phyloP scores from a whole-genome alignment of 2,113 vertebrate species.

The Mirounga angustirostris region DNA sequence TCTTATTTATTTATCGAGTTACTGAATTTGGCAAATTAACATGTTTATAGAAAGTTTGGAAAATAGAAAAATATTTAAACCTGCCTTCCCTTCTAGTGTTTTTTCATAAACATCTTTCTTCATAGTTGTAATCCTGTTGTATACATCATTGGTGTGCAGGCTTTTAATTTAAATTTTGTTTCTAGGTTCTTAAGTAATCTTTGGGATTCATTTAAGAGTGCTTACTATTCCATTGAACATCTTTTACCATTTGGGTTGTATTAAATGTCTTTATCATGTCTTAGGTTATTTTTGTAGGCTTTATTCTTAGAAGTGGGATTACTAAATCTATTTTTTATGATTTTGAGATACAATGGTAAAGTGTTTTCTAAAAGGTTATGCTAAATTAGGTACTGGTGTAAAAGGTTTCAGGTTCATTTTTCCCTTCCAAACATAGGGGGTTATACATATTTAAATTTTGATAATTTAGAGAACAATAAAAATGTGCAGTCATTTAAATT shows the following conservation, averaged over 20 bases:
- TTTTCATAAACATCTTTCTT: background rate
- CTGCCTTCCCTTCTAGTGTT: background rate
- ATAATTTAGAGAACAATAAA: background rate
- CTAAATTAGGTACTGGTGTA: background rate
- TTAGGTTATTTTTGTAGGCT: background rate
- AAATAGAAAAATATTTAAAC: background rate
- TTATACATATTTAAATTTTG: background rate
- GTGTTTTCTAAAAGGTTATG: background rate
- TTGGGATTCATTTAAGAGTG: background rate
- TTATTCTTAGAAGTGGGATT: slow-evolving; percentile 27
- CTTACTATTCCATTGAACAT: background rate
- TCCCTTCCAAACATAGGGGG: background rate
- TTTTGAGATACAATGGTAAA: background rate
- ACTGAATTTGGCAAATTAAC: background rate
- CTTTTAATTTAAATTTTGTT: background rate
- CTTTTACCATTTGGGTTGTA: slow-evolving; percentile 5
- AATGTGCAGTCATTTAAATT: background rate
- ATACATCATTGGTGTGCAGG: background rate
- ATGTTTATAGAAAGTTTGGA: background rate
- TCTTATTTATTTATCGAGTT: background rate
- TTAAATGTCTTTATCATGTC: slow-evolving; percentile 1
- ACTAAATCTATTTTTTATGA: background rate
- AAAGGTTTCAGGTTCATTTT: background rate
- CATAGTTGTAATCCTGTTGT: background rate
- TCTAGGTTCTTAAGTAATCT: background rate